These are phyloP conservation scores for Alosa alosa DNA, from an alignment of 2,113 vertebrate genomes.

Conservation along the genomic window DNA sequence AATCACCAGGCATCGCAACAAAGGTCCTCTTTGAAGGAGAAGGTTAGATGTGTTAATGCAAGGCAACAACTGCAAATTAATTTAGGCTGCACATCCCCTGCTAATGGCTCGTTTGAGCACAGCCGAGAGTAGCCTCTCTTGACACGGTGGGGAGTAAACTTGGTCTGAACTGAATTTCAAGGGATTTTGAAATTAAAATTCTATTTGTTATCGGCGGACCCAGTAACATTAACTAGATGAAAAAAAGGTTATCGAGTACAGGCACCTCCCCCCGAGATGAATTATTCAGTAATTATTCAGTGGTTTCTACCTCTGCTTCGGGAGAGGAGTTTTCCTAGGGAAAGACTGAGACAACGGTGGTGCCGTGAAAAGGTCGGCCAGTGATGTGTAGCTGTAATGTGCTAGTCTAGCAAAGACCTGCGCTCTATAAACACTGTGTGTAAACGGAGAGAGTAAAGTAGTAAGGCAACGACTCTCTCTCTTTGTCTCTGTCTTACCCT, in stretches of 20 bases:
- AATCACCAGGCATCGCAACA: constrained; percentile 1
- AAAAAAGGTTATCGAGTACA: not conserved
- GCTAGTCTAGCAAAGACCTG: not conserved
- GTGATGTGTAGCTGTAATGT: not conserved
- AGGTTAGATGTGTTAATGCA: not conserved
- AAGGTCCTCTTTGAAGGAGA: not conserved
- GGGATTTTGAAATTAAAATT: constrained; percentile 8
- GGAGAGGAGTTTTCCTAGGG: not conserved
- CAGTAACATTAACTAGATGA: not conserved
- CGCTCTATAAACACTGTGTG: not conserved
- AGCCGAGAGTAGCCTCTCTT: too few relatives aligned
- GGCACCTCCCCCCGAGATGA: not conserved
- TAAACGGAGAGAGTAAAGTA: not conserved
- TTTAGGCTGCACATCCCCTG: not conserved
- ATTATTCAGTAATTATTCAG: constrained; percentile 8
- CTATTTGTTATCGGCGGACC: not conserved
- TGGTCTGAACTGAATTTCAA: not conserved
- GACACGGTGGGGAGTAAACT: not conserved
- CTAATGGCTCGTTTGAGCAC: not conserved
- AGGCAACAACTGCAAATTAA: constrained; percentile 14
- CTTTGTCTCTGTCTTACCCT: not conserved
- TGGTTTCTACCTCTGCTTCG: not conserved
- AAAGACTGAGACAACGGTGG: not conserved
- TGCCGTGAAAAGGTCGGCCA: not conserved
- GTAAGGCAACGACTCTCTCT: not conserved